Conservation (phyloP, 2,113 vertebrate genomes). For the Oplegnathus fasciatus region DNA sequence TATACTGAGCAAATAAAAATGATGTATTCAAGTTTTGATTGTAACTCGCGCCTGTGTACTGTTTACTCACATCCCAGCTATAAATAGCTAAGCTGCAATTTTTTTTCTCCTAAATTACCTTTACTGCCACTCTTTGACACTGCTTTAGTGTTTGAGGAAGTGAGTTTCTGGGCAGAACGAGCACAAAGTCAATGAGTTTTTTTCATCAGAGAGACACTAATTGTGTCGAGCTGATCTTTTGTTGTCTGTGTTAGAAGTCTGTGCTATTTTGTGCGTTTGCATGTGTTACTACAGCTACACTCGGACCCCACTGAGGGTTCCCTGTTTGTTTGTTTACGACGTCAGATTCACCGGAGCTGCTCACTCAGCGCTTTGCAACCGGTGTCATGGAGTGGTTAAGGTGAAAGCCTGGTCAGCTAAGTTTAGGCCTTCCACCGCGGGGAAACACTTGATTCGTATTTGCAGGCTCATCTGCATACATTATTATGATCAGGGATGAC, state of each 20-base stretch:
- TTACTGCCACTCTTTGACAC: conserved; percentile 17
- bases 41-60: conserved; percentile 41
- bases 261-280: conserved; percentile 15
- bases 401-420: conserved; percentile 66
- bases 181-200: conserved; percentile 2
- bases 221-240: conserved; percentile 31
- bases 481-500: conserved; percentile 61
- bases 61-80: conserved; percentile 53
- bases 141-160: not conserved
- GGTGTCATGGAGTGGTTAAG: conserved; percentile 22
- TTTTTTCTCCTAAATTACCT: conserved; percentile 53
- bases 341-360: not conserved
- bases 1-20: conserved; percentile 70
- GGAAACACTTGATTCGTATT: conserved; percentile 39
- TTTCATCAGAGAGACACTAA: conserved; percentile 21
- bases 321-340: conserved; percentile 27
- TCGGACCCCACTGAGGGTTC: conserved; percentile 35
- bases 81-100: conserved; percentile 58
- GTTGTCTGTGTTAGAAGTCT: conserved; percentile 34
- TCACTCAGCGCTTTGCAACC: conserved; percentile 55
- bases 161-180: conserved; percentile 26
- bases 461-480: conserved; percentile 65
- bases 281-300: not conserved
- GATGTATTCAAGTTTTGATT: conserved; percentile 69
- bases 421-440: conserved; percentile 48